These are phyloP conservation scores for Dicycla oo DNA, from an alignment of 2,888 invertebrate species.

Conservation along the genomic window DNA sequence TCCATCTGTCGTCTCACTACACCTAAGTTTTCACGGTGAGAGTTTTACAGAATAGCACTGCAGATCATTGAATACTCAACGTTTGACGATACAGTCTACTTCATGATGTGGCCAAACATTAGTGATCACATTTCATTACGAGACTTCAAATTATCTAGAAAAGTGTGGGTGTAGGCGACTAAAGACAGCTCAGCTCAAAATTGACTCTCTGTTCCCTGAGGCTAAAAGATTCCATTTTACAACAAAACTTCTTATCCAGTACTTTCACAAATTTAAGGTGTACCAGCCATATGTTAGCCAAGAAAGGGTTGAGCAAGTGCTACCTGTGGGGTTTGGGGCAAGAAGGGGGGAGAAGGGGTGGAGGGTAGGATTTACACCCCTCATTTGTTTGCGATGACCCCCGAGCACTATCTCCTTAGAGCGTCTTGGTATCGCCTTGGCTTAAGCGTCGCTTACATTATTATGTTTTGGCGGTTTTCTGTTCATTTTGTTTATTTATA, in stretches of 20 bases:
- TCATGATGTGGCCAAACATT: too few species aligned
- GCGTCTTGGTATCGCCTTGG: slow-evolving; percentile 83
- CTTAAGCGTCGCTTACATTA: slow-evolving; percentile 78
- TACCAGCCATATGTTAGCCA: slow-evolving; percentile 86
- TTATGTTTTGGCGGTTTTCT: slow-evolving; percentile 66
- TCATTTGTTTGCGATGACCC: slow-evolving; percentile 93
- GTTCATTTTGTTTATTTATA: slow-evolving; percentile 53
- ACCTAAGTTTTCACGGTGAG: too few species aligned
- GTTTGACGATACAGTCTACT: too few species aligned
- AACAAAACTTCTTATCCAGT: slow-evolving; percentile 62
- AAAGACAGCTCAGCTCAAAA: too few species aligned
- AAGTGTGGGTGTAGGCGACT: too few species aligned
- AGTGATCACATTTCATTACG: too few species aligned
- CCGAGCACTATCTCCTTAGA: slow-evolving; percentile 83
- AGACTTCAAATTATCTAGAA: too few species aligned
- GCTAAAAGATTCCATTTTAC: too few species aligned
- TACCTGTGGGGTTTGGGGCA: slow-evolving; percentile 77
- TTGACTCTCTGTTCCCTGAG: too few species aligned
- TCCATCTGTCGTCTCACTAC: too few species aligned
- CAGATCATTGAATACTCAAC: too few species aligned
- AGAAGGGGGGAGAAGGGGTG: slow-evolving; percentile 64
- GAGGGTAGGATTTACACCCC: slow-evolving; percentile 91
- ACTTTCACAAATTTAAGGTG: slow-evolving; percentile 54
- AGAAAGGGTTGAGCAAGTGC: slow-evolving; percentile 88
- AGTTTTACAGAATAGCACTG: too few species aligned